phyloP scores from a whole-genome alignment of 2,888 invertebrate species.

The Caenorhabditis sinica region DNA sequence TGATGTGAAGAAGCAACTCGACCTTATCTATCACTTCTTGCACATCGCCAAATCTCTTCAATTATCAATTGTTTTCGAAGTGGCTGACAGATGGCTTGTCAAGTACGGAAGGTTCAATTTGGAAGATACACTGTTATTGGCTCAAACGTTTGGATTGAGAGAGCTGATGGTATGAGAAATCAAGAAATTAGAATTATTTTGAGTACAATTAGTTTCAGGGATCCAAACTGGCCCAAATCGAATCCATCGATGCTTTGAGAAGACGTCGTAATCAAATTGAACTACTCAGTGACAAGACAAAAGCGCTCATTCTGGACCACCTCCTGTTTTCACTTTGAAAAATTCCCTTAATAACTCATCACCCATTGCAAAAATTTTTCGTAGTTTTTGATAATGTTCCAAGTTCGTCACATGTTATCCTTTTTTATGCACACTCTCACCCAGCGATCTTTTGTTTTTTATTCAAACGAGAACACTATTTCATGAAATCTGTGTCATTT shows the following conservation, averaged over 20 bases:
- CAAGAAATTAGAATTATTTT: not conserved
- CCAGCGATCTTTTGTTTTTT: not conserved
- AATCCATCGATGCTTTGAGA: not conserved
- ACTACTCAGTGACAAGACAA: slow-evolving; percentile 21
- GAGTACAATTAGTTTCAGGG: slow-evolving; percentile 26
- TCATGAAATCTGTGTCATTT: slow-evolving; percentile 9
- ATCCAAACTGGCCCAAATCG: slow-evolving; percentile 24
- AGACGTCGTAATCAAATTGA: not conserved
- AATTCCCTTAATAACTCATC: not conserved
- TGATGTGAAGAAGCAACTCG: slow-evolving; percentile 11
- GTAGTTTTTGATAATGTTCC: not conserved
- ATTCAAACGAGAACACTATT: not conserved
- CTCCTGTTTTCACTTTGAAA: slow-evolving; percentile 4
- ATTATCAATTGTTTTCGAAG: slow-evolving; percentile 14
- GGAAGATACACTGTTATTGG: slow-evolving; percentile 10
- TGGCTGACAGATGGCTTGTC: slow-evolving; percentile 35
- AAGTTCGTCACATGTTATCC: not conserved
- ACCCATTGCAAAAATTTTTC: not conserved
- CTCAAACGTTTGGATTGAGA: slow-evolving; percentile 40
- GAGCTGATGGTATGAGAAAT: slow-evolving; percentile 28
- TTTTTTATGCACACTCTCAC: slow-evolving; percentile 19
- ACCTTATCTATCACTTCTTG: slow-evolving; percentile 24
- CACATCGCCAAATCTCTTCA: slow-evolving; percentile 33
- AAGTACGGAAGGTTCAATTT: slow-evolving; percentile 24
- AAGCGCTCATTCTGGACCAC: slow-evolving; percentile 45